Conservation (phyloP, 2,888 invertebrate genomes). For the Hololepta plana region DNA sequence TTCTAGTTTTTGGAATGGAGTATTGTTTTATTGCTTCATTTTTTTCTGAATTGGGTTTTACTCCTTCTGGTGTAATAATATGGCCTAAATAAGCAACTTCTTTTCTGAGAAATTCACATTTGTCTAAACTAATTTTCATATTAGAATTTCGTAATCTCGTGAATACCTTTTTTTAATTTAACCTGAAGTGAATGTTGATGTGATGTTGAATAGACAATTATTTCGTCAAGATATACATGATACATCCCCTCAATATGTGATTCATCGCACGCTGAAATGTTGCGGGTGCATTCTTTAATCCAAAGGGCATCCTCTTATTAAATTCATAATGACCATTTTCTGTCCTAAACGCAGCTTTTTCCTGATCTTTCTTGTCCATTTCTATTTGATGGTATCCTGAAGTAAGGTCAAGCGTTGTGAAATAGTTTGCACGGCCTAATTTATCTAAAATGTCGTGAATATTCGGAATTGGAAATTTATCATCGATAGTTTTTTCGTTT, state of each 20-base stretch:
- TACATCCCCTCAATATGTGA: too few relatives aligned
- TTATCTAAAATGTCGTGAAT: constrained; percentile 16
- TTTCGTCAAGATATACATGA: constrained; percentile 1
- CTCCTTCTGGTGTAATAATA: constrained; percentile 13
- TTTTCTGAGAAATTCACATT: constrained; percentile 10
- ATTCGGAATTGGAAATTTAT: constrained; percentile 15
- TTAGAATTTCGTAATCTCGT: constrained; percentile 6
- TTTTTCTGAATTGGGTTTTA: constrained; percentile 13
- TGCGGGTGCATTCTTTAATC: too few relatives aligned
- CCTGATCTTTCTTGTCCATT: constrained; percentile 9
- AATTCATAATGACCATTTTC: constrained; percentile 13
- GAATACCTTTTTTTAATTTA: constrained; percentile 8
- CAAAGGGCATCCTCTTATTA: too few relatives aligned
- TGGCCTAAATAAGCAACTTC: constrained; percentile 18
- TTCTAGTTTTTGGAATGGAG: constrained; percentile 5
- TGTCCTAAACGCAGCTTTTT: constrained; percentile 14
- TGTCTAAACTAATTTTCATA: constrained; percentile 9
- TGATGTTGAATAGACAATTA: background rate
- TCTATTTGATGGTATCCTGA: constrained; percentile 14
- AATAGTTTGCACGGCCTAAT: constrained; percentile 14
- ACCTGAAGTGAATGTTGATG: constrained; percentile 8
- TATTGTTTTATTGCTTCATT: constrained; percentile 7
- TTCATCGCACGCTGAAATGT: too few relatives aligned
- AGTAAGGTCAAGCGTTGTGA: constrained; percentile 13
- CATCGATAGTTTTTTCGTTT: constrained; percentile 15